A percentile compares a stretch with the other conserved stretches of the same genome.
Evolutionary conservation across 1,140 invertebrate species (phyloP).

Genomic region (Zaprionus kolodkinae): DNA sequence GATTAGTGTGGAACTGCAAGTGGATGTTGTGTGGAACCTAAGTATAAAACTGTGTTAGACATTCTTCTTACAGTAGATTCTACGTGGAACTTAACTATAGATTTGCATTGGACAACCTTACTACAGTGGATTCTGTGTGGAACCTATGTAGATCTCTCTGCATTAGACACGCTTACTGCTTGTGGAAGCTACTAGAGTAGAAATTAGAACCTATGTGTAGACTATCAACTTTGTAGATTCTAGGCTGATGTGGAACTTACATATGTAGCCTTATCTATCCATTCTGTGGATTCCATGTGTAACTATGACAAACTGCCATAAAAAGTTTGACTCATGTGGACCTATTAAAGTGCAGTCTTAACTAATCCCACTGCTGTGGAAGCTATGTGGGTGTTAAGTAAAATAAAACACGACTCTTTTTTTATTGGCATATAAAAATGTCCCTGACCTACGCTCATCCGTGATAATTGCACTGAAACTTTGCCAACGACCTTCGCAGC

Average conservation of each 20-base stretch:
- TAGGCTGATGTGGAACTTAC: too few relatives aligned
- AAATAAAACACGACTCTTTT: background rate
- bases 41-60: background rate
- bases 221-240: too few relatives aligned
- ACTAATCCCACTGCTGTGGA: background rate
- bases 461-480: conserved; percentile 9
- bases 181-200: too few relatives aligned
- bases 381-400: background rate
- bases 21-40: background rate
- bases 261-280: background rate
- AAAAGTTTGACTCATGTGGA: too few relatives aligned
- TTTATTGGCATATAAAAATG: conserved; percentile 33
- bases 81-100: background rate
- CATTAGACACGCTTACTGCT: too few relatives aligned
- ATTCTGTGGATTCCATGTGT: background rate
- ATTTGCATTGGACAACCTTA: background rate
- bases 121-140: background rate
- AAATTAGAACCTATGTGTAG: too few relatives aligned
- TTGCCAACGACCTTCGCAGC: conserved; percentile 23
- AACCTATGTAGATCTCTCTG: background rate
- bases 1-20: background rate
- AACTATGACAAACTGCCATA: background rate
- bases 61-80: background rate
- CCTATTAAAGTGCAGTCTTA: background rate
- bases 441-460: conserved; percentile 37